Percentiles rank a stretch among this genome's conserved stretches.
These are phyloP conservation scores for Petrolisthes manimaculis DNA, from an alignment of 2,888 invertebrate genomes.

Conservation along the genomic window DNA sequence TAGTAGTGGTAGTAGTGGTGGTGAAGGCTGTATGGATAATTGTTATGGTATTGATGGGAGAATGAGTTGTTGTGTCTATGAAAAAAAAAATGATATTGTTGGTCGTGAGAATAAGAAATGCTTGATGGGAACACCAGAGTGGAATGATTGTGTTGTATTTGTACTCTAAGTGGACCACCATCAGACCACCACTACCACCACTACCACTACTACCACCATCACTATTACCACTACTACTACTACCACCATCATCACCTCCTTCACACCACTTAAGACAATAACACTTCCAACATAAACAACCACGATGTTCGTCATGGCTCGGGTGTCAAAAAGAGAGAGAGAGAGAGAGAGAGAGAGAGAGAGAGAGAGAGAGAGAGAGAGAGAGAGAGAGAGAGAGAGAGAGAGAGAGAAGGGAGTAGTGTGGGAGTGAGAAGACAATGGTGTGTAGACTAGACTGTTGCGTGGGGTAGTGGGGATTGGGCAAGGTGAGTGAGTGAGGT, in stretches of 20 bases:
- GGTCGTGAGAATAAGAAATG: too few relatives aligned
- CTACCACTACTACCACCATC: not conserved
- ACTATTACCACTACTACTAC: not conserved
- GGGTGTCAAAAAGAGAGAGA: not conserved
- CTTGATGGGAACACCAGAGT: too few relatives aligned
- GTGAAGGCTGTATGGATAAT: not conserved
- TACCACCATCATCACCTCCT: not conserved
- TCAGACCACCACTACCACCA: too few relatives aligned
- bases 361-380: slow-evolving; percentile 22
- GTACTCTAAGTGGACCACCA: too few relatives aligned
- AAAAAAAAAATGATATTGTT: too few relatives aligned
- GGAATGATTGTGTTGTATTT: too few relatives aligned
- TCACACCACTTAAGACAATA: not conserved
- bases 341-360: not conserved
- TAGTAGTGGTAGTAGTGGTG: not conserved
- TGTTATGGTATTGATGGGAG: not conserved
- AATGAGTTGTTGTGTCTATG: too few relatives aligned
- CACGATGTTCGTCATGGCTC: not conserved
- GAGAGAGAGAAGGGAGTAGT: not conserved
- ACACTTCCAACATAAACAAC: not conserved
- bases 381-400: not conserved
- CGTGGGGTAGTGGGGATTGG: too few relatives aligned
- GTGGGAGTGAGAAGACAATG: not conserved
- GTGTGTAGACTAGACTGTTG: not conserved
- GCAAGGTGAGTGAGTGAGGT: too few relatives aligned